A percentile compares a stretch with the other conserved stretches of the same genome.
Evolutionary conservation across 2,797 vertebrate genomes (phyloP).

Genomic region (Manis crassicaudata): DNA sequence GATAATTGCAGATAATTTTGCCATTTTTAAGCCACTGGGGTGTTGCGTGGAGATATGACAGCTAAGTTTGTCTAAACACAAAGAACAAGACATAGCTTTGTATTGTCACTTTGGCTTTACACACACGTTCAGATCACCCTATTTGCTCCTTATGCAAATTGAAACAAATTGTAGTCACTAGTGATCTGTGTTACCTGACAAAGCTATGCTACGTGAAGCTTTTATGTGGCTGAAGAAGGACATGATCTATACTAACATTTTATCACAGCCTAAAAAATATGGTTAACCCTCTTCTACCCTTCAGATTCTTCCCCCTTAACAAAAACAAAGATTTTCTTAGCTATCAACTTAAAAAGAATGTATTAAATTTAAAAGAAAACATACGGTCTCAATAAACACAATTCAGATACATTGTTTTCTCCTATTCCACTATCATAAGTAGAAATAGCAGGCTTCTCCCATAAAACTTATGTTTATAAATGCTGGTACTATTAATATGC

Average conservation of each 20-base stretch:
- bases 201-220: background rate
- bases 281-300: background rate
- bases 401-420: background rate
- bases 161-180: slow-evolving; percentile 47
- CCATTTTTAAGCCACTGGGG: slow-evolving; percentile 71
- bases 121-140: background rate
- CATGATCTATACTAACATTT: background rate
- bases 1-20: slow-evolving; percentile 79
- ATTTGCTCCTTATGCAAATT: slow-evolving; percentile 29
- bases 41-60: slow-evolving; percentile 46
- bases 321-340: background rate
- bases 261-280: background rate
- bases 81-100: slow-evolving; percentile 63
- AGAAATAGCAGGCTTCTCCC: background rate
- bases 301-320: background rate
- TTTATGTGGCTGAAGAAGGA: background rate
- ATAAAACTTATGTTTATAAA: slow-evolving; percentile 1
- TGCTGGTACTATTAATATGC: background rate
- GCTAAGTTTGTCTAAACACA: slow-evolving; percentile 69
- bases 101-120: slow-evolving; percentile 49
- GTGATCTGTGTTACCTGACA: slow-evolving; percentile 53
- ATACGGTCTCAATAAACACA: background rate
- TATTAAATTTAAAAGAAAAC: slow-evolving; percentile 12
- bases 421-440: background rate
- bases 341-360: background rate